phyloP scores from a whole-genome alignment of 2,113 vertebrate species.

The Speoplatyrhinus poulsoni region DNA sequence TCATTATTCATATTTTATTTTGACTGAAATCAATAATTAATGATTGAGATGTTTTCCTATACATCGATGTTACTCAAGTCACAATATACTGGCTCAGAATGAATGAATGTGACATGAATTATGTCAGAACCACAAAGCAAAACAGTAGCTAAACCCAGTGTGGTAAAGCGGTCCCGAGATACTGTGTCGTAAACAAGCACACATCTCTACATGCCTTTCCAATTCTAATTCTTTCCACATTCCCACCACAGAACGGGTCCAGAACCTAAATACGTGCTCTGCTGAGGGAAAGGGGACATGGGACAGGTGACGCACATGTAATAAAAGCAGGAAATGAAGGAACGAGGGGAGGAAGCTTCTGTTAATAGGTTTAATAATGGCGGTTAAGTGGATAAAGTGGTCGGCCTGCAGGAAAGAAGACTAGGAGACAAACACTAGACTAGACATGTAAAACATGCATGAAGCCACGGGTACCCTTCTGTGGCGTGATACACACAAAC shows the following conservation, averaged over 20 bases:
- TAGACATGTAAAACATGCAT: conserved; percentile 20
- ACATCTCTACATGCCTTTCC: background rate
- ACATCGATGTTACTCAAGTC: background rate
- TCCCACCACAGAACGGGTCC: background rate
- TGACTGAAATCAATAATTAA: too few relatives aligned
- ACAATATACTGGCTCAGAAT: background rate
- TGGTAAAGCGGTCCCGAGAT: background rate
- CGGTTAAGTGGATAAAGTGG: conserved; percentile 52
- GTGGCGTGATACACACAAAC: background rate
- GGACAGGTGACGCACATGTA: conserved; percentile 9
- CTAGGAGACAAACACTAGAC: conserved; percentile 27
- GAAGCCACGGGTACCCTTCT: conserved; percentile 10
- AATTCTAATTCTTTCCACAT: background rate
- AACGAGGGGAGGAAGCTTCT: conserved; percentile 24
- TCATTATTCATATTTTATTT: too few relatives aligned
- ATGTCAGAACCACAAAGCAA: background rate
- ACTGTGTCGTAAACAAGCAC: background rate
- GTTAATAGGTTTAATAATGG: conserved; percentile 57
- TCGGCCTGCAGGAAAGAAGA: conserved; percentile 49
- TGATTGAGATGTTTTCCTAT: too few relatives aligned
- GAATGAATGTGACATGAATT: background rate
- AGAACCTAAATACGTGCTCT: background rate
- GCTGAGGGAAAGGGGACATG: background rate
- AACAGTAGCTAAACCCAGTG: background rate
- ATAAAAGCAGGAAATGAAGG: conserved; percentile 44